Evolutionary conservation across 1,140 invertebrate species (phyloP).

Genomic region (Bombus breviceps): DNA sequence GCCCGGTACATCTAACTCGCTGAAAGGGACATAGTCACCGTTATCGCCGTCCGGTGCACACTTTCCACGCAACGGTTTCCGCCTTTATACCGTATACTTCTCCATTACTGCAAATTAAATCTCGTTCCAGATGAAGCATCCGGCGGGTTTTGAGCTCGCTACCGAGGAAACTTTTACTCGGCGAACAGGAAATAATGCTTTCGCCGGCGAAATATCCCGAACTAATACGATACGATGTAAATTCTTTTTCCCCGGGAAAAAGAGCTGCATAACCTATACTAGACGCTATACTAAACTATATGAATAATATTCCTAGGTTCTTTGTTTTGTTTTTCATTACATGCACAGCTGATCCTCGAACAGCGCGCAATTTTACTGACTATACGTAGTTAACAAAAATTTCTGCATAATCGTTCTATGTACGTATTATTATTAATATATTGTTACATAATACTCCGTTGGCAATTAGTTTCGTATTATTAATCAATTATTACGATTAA

Average conservation of each 20-base stretch:
- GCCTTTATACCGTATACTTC: neutral
- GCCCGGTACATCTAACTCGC: neutral
- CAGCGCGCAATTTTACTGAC: too few species aligned
- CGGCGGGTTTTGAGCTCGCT: neutral
- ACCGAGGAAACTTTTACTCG: neutral
- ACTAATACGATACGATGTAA: neutral
- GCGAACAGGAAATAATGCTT: neutral
- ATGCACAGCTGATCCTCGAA: too few species aligned
- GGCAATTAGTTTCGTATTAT: too few species aligned
- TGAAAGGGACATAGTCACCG: neutral
- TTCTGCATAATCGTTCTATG: too few species aligned
- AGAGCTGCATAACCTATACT: too few species aligned
- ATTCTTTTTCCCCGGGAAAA: neutral
- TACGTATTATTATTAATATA: too few species aligned
- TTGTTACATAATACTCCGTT: too few species aligned
- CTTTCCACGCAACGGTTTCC: neutral
- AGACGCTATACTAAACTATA: too few species aligned
- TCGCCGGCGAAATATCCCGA: neutral
- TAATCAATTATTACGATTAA: too few species aligned
- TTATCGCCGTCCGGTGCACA: neutral
- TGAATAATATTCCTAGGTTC: too few species aligned
- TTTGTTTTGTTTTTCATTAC: too few species aligned
- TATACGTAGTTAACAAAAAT: too few species aligned
- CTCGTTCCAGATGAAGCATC: neutral
- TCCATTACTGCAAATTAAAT: conserved; percentile 34